These are phyloP conservation scores for Rhopilema esculentum DNA, from an alignment of 30 jellyfish, hydroid and myxozoan species.

Conservation along the genomic window DNA sequence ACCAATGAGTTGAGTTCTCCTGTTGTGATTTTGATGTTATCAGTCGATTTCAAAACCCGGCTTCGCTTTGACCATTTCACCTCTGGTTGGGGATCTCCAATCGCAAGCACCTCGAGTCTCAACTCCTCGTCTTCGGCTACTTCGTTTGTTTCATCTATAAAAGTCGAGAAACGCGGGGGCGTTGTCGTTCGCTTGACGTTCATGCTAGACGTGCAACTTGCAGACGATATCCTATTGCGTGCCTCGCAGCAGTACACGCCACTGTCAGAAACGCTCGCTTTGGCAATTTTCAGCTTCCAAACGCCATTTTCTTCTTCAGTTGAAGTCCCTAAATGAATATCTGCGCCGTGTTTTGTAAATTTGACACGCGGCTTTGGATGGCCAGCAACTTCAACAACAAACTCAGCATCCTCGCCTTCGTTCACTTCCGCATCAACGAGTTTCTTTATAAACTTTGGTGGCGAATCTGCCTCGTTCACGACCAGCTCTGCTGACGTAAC, in stretches of 20 bases:
- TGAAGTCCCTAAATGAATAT: conserved; percentile 44
- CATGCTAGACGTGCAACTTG: conserved; percentile 47
- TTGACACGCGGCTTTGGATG: conserved; percentile 81
- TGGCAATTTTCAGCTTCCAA: conserved; percentile 42
- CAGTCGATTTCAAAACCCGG: conserved; percentile 42
- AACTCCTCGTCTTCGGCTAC: conserved; percentile 81
- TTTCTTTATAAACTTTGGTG: conserved; percentile 70
- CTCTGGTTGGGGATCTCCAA: conserved; percentile 91
- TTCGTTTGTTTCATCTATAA: conserved; percentile 71
- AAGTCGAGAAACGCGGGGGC: conserved; percentile 81
- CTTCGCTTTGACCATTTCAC: conserved; percentile 80
- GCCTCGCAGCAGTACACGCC: conserved; percentile 83
- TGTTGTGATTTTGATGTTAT: conserved; percentile 54
- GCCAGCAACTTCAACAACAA: conserved; percentile 70
- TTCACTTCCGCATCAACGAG: conserved; percentile 57
- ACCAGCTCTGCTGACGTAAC: conserved; percentile 59
- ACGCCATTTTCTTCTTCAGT: conserved; percentile 50
- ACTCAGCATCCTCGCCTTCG: conserved; percentile 64
- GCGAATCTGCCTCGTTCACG: conserved; percentile 42
- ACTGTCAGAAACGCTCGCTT: conserved; percentile 55
- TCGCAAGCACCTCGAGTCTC: conserved; percentile 71
- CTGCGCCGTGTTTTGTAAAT: conserved; percentile 81
- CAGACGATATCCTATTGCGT: conserved; percentile 66
- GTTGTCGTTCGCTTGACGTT: conserved; percentile 53
- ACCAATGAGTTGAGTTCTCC: conserved; percentile 78